phyloP scores from a whole-genome alignment of 2,888 invertebrate genomes.

The Luperina testacea region DNA sequence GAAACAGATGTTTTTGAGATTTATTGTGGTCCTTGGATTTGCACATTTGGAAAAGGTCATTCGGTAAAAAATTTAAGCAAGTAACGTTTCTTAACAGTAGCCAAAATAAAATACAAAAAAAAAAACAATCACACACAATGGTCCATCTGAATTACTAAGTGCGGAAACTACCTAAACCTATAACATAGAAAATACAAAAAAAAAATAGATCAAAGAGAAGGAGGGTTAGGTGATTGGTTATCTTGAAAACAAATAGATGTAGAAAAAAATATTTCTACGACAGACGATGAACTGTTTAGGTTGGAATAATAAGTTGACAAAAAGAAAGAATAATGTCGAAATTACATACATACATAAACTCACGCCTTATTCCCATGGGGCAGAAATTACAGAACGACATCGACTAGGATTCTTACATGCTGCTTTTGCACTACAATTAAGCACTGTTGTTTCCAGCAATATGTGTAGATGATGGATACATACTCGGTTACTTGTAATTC shows the following conservation, averaged over 20 bases:
- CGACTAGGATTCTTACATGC: too few species aligned
- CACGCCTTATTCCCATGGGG: too few species aligned
- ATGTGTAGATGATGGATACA: background rate
- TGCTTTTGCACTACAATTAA: too few species aligned
- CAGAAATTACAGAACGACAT: too few species aligned
- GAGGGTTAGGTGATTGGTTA: too few species aligned
- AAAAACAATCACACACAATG: too few species aligned
- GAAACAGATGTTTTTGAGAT: conserved; percentile 59
- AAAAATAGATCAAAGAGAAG: background rate
- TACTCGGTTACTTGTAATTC: too few species aligned
- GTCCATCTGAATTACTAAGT: too few species aligned
- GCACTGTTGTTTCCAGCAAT: too few species aligned
- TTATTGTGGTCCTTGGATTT: conserved; percentile 5
- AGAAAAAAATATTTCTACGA: background rate
- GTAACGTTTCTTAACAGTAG: background rate
- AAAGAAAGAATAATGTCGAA: background rate
- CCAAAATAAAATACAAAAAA: background rate
- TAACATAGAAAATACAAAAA: background rate
- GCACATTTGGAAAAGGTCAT: background rate
- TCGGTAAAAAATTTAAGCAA: background rate
- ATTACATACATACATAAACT: background rate
- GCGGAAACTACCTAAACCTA: too few species aligned
- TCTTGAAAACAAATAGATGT: background rate
- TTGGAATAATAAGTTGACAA: background rate
- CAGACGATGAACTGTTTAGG: background rate